Base-by-base conservation (phyloP, 2,113 vertebrate genomes). In the Cnemophilus loriae region DNA sequence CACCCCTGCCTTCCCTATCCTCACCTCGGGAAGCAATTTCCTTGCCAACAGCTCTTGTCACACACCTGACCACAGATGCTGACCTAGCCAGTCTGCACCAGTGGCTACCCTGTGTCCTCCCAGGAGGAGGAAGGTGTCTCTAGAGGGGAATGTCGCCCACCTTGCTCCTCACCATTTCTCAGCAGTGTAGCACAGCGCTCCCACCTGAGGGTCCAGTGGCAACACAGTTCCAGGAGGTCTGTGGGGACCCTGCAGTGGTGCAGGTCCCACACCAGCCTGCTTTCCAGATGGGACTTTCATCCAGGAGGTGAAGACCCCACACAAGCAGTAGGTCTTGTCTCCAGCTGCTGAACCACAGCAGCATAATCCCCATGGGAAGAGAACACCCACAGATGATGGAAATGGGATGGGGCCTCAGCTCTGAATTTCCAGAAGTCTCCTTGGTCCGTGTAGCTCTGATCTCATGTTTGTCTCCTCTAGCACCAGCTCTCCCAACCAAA, bases 301-400 rank as follows among this genome's bases (percentile, higher is more conserved):
- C 21, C 37, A 69, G 69, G 50, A 80, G 35, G 26, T n/a, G 21
- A 76, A 50, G 18, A 47, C 39, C 15, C 50, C 33, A 15, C 10
- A 46, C 20, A 32, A 68, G 17, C 23, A 10, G 28, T 4, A n/a
- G 20, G 26, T 63, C 12, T 41, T 28, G 17, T 52, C 53, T 77
- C n/a, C 78, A 77, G 37, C 55, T 42, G 30, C 20, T 39, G 46
- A 77, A 35, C 37, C 30, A 49, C 16, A 47, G 65, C 1, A 56
- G 41, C 44, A 63, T 1, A 7, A 1, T 18, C 21, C 27, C 35
- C 1, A 0, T 1, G 10, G 23, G 19, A 35, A 67, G 28, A 9
- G 41, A 80, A 53, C 18, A 24, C 12, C 6, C 30, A 65, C 30
- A 32, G 6, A 1, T 20, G 18, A 50, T 30, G 18, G 41, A 47